Percentiles rank a stretch among this genome's conserved stretches.
Evolutionary conservation across 2,797 vertebrate genomes (phyloP).

Genomic region (Euthynnus affinis): DNA sequence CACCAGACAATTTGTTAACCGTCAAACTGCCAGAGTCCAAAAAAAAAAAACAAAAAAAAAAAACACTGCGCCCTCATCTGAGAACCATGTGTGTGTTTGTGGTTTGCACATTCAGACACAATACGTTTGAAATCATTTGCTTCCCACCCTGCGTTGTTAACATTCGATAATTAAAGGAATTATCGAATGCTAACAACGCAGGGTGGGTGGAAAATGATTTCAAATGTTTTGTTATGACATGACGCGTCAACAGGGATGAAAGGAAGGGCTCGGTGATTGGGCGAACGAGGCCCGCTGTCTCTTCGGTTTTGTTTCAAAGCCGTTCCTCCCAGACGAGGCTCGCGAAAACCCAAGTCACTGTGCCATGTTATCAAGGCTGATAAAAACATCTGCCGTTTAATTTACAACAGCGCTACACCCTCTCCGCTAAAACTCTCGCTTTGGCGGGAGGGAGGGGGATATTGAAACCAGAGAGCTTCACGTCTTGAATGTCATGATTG

Average conservation of each 20-base stretch:
- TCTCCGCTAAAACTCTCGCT: background rate
- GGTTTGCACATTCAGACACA: background rate
- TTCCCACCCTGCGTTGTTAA: background rate
- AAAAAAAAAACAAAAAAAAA: no score
- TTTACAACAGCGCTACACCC: background rate
- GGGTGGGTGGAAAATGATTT: conserved; percentile 3
- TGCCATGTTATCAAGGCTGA: background rate
- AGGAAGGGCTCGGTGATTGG: background rate
- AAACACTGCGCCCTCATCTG: background rate
- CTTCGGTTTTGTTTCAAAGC: background rate
- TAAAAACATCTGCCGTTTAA: background rate
- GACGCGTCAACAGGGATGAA: conserved; percentile 4
- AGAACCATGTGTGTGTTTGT: background rate
- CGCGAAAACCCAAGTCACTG: no score
- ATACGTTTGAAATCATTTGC: conserved; percentile 3
- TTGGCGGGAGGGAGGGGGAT: background rate
- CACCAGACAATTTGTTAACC: background rate
- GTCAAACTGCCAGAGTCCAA: background rate
- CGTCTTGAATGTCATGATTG: background rate
- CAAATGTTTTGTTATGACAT: conserved; percentile 28
- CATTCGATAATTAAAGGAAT: conserved; percentile 14
- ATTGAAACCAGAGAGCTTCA: background rate
- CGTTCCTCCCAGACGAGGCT: background rate
- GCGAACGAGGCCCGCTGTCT: background rate
- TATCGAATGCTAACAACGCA: conserved; percentile 29